Conservation (phyloP, 1,140 invertebrate genomes). For the Caenorhabditis latens region DNA sequence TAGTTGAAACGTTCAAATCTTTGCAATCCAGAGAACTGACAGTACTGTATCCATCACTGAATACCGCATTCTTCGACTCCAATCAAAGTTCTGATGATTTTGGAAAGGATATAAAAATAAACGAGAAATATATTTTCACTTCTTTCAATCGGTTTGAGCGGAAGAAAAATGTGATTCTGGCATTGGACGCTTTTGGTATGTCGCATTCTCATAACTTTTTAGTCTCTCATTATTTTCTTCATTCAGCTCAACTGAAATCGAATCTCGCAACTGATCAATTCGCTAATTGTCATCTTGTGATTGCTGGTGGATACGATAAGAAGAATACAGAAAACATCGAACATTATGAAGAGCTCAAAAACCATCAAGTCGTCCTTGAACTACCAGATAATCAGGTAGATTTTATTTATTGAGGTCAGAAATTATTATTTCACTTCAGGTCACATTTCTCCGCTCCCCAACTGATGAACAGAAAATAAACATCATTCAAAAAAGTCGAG, state of each 20-base stretch:
- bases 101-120: slow-evolving; percentile 78
- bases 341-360: slow-evolving; percentile 86
- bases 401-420: too few relatives aligned
- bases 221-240: not conserved
- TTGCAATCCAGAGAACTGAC: slow-evolving; percentile 80
- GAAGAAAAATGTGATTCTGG: slow-evolving; percentile 92
- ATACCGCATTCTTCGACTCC: slow-evolving; percentile 83
- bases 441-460: slow-evolving; percentile 70
- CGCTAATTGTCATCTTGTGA: slow-evolving; percentile 85
- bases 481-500: slow-evolving; percentile 82
- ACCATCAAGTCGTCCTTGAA: slow-evolving; percentile 80
- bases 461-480: slow-evolving; percentile 88
- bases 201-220: slow-evolving; percentile 51
- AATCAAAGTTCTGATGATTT: slow-evolving; percentile 82
- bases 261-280: slow-evolving; percentile 75
- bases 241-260: slow-evolving; percentile 69
- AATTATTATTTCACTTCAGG: not conserved
- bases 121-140: slow-evolving; percentile 82
- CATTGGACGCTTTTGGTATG: slow-evolving; percentile 85
- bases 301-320: slow-evolving; percentile 96
- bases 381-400: not conserved
- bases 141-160: slow-evolving; percentile 97
- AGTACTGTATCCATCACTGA: slow-evolving; percentile 89
- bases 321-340: slow-evolving; percentile 90
- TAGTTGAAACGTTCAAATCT: slow-evolving; percentile 78